Percentiles rank a stretch among this genome's conserved stretches.
These are phyloP conservation scores for Cyanocitta stelleri DNA, from an alignment of 2,113 vertebrate genomes.

Conservation along the genomic window DNA sequence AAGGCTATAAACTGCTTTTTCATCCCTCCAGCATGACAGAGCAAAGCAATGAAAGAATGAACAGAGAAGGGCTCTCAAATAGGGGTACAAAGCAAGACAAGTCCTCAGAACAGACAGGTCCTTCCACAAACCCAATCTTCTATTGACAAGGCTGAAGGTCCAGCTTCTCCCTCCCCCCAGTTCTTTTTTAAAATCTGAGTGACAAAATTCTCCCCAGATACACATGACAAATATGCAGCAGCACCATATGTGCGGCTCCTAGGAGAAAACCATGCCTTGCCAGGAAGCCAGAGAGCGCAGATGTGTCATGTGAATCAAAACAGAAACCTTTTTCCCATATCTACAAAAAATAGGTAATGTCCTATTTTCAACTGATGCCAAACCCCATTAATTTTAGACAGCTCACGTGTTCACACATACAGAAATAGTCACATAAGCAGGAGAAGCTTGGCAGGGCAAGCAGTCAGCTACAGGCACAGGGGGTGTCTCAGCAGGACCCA, in stretches of 20 bases:
- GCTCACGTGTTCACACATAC: neutral
- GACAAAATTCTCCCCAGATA: neutral
- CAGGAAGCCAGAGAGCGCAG: neutral
- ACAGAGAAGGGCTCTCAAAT: slow-evolving; percentile 14
- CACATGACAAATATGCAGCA: neutral
- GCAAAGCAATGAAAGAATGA: slow-evolving; percentile 40
- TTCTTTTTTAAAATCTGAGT: neutral
- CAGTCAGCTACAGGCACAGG: neutral
- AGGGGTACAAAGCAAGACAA: slow-evolving; percentile 6
- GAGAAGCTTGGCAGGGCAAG: slow-evolving; percentile 20
- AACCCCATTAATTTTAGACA: slow-evolving; percentile 5
- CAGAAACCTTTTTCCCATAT: neutral
- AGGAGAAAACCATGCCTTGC: neutral
- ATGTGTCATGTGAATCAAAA: neutral
- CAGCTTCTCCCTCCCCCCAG: neutral
- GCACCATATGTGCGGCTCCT: neutral
- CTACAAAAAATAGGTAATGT: neutral
- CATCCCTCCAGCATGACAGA: neutral
- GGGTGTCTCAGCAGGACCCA: neutral
- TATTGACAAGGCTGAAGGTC: neutral
- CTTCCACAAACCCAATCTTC: neutral
- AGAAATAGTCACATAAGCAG: slow-evolving; percentile 36
- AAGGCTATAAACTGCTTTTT: neutral
- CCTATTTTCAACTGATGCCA: neutral
- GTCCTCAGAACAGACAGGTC: neutral